These are phyloP conservation scores for Drosophila cracens DNA, from an alignment of 2,888 invertebrate species.

Conservation along the genomic window DNA sequence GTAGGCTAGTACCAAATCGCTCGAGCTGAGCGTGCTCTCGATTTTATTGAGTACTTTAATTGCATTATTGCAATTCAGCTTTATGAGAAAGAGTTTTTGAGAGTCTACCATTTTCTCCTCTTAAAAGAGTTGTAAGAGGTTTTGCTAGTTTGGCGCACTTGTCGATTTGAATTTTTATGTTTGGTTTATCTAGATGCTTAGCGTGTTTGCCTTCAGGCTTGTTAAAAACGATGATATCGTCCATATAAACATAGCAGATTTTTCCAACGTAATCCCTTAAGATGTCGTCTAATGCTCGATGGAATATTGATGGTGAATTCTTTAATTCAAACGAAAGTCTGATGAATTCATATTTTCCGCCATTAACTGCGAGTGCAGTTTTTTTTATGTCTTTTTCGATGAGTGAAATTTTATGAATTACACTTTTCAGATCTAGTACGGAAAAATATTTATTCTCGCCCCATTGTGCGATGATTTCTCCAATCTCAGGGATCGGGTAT, in stretches of 20 bases:
- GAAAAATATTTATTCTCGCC: conserved; percentile 1
- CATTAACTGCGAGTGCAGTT: too few species aligned
- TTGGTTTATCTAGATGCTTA: background rate
- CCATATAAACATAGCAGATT: conserved; percentile 21
- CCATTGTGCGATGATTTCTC: background rate
- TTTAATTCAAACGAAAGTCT: too few species aligned
- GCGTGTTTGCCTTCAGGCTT: conserved; percentile 30
- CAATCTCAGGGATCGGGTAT: background rate
- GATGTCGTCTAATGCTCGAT: conserved; percentile 39
- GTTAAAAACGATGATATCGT: conserved; percentile 25
- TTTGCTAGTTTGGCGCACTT: conserved; percentile 25
- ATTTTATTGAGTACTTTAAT: conserved; percentile 4
- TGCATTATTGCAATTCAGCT: background rate
- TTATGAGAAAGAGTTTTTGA: conserved; percentile 27
- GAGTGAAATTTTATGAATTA: too few species aligned
- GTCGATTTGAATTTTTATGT: conserved; percentile 7
- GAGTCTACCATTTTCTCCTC: background rate
- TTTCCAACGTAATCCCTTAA: conserved; percentile 3
- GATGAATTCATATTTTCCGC: too few species aligned
- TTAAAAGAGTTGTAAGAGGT: conserved; percentile 16
- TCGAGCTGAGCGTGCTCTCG: conserved; percentile 23
- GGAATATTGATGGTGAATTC: conserved; percentile 27
- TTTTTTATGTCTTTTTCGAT: too few species aligned
- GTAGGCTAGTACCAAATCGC: conserved; percentile 12
- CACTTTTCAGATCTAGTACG: background rate